Evolutionary conservation across 2,797 vertebrate species (phyloP), one percentile per base, ranked within the genome.

Genomic region (Pogoniulus pusillus): DNA sequence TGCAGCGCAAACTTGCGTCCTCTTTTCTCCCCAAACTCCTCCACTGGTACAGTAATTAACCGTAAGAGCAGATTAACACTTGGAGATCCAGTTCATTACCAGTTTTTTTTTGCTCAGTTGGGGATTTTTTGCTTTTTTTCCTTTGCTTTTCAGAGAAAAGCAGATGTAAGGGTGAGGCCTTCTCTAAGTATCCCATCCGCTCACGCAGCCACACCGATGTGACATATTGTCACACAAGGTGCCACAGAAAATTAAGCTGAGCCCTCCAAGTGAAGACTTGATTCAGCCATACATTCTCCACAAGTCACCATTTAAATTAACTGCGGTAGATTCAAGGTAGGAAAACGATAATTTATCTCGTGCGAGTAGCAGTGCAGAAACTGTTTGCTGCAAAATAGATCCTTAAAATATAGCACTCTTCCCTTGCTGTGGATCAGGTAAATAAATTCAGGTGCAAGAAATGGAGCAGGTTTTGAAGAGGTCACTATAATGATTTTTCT

Each of bases 221-320:
- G 94, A 93, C 94, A 89, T 91, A 87, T 85, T 93, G 93, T 92
- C 89, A 95, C 93, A 90, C 65, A 86, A 85, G 78, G 72, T 90
- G 94, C 88, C 95, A 95, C 83, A 91, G 83, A 53, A 93, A 92
- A 91, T 93, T 92, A 93, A 95, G 90, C 86, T 1, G 59, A 95
- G 55, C 47, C 41, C 65, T 93, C 82, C 75, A 78, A 23, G 16
- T 75, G 69, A 88, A 91, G 85, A 59, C 69, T 92, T 95, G 93
- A 94, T 96, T 93, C 93, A 95, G 81, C 83, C 83, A 82, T 88
- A 90, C 86, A 77, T 82, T 92, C 78, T 82, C 90, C 27, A 27
- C 88, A 94, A 95, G 83, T 85, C 91, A 93, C 81, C 47, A 70
- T 66, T 92, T 92, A 94, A 94, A 92, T 91, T 90, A 86, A 89